A percentile compares a stretch with the other conserved stretches of the same genome.
phyloP scores from a whole-genome alignment of 2,113 vertebrate species.

The Ceuthmochares aereus region DNA sequence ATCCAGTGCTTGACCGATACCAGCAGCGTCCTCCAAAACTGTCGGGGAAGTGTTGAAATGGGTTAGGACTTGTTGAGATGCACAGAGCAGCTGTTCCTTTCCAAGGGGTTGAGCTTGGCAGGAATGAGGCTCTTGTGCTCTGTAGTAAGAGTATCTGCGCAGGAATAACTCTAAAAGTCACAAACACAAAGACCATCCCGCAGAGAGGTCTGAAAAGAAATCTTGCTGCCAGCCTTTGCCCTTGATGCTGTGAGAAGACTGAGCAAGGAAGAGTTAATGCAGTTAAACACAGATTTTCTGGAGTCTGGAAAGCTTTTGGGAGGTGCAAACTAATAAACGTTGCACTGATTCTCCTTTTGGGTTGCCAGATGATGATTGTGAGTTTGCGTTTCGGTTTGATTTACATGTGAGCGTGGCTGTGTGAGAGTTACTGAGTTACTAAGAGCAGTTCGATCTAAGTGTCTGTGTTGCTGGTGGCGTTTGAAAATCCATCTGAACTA shows the following conservation, averaged over 20 bases:
- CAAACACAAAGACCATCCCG: background rate
- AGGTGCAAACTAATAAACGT: background rate
- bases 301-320: background rate
- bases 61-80: background rate
- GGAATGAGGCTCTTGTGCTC: background rate
- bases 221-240: background rate
- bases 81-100: background rate
- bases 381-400: background rate
- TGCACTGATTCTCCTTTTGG: background rate
- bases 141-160: background rate
- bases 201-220: background rate
- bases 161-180: background rate
- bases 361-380: background rate
- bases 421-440: background rate
- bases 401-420: background rate
- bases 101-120: background rate
- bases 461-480: background rate
- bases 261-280: background rate
- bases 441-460: background rate
- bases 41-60: background rate
- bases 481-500: background rate
- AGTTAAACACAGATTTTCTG: background rate
- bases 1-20: accelerated
- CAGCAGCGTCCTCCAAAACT: accelerated
- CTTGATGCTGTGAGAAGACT: background rate